These are phyloP conservation scores for Balearica regulorum DNA, from an alignment of 2,797 vertebrate genomes.

Conservation along the genomic window DNA sequence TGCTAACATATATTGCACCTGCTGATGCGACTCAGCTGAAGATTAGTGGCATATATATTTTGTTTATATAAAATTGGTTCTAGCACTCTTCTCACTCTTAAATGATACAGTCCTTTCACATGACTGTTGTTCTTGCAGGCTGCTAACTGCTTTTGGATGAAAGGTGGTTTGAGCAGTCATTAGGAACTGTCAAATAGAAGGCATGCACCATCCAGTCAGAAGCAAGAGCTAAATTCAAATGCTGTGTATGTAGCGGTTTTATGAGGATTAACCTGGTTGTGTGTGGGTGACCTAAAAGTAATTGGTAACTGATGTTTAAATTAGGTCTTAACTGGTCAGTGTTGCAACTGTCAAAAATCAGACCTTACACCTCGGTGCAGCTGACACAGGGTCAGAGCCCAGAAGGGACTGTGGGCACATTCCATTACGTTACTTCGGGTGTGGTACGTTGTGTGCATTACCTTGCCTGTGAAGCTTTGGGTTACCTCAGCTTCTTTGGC, in stretches of 20 bases:
- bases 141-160: background rate
- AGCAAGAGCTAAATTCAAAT: background rate
- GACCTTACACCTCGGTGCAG: background rate
- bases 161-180: background rate
- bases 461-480: background rate
- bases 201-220: background rate
- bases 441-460: fast-evolving
- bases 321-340: background rate
- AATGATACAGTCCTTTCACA: background rate
- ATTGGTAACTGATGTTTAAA: background rate
- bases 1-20: background rate
- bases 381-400: background rate
- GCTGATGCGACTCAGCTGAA: background rate
- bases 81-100: background rate
- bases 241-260: background rate
- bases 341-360: background rate
- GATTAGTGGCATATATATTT: background rate
- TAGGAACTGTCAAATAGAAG: background rate
- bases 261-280: conserved; percentile 71
- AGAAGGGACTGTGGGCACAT: background rate
- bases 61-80: background rate
- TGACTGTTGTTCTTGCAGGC: background rate
- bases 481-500: background rate
- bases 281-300: conserved; percentile 76
- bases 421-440: fast-evolving